Evolutionary conservation across 1,140 invertebrate species (phyloP).

Genomic region (Hyposmocoma kahamanoa): DNA sequence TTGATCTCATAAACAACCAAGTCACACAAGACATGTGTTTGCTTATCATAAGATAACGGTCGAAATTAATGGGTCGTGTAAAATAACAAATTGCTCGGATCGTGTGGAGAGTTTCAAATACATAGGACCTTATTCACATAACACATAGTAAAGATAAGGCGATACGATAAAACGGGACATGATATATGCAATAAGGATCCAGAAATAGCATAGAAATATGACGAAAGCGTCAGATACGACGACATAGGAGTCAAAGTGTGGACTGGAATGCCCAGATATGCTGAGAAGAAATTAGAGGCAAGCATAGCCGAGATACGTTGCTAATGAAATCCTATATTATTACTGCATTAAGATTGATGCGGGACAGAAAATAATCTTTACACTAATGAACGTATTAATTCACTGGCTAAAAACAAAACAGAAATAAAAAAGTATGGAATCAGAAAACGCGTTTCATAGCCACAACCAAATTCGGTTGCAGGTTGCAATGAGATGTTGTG

Average conservation of each 20-base stretch:
- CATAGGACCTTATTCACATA: too few species aligned
- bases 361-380: constrained; percentile 15
- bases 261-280: constrained; percentile 19
- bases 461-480: too few species aligned
- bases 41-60: too few species aligned
- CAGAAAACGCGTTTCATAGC: constrained; percentile 25
- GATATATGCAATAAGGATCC: not conserved
- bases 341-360: constrained; percentile 24
- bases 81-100: too few species aligned
- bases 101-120: too few species aligned
- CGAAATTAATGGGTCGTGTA: too few species aligned
- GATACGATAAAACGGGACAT: not conserved
- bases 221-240: not conserved
- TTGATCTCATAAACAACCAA: too few species aligned
- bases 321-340: constrained; percentile 24
- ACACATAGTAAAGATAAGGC: not conserved
- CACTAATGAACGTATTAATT: not conserved
- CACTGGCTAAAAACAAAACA: not conserved
- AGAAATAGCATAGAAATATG: not conserved
- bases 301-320: constrained; percentile 14
- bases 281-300: constrained; percentile 10
- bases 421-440: constrained; percentile 5
- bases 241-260: constrained; percentile 13
- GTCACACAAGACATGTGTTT: too few species aligned
- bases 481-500: constrained; percentile 14